These are phyloP conservation scores for Mnemiopsis leidyi DNA, from an alignment of 37 sponge, comb jelly and placozoan species.

Conservation along the genomic window DNA sequence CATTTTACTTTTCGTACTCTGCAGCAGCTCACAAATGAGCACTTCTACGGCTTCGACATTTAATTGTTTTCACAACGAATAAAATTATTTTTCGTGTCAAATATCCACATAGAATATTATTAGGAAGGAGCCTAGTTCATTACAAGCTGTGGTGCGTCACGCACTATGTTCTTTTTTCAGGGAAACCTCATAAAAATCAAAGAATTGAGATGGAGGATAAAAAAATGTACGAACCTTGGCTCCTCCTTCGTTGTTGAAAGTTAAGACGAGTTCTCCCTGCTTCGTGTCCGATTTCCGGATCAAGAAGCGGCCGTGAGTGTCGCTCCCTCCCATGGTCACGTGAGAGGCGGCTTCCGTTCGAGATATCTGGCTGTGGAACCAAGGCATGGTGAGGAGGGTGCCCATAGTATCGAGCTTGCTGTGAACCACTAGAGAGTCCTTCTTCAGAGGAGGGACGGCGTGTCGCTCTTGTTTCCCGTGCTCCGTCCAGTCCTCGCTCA, in stretches of 20 bases:
- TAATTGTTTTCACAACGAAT: background rate
- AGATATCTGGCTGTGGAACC: constrained; percentile 57
- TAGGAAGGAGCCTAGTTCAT: too few species aligned
- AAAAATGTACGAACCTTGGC: constrained; percentile 8
- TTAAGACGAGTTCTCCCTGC: constrained; percentile 50
- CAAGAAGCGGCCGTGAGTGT: constrained; percentile 62
- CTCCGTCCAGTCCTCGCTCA: constrained; percentile 42
- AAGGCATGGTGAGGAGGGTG: constrained; percentile 42
- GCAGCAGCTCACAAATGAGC: too few species aligned
- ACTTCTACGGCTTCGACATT: background rate
- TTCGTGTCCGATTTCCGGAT: constrained; percentile 61
- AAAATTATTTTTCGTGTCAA: background rate
- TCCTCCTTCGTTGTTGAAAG: constrained; percentile 44
- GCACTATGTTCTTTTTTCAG: too few species aligned
- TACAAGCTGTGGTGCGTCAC: background rate
- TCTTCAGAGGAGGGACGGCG: background rate
- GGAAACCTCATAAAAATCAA: background rate
- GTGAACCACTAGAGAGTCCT: background rate
- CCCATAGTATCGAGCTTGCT: constrained; percentile 7
- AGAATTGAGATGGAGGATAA: background rate
- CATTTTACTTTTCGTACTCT: background rate
- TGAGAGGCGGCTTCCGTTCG: background rate
- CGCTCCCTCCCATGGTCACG: constrained; percentile 11
- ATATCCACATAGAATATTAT: too few species aligned
- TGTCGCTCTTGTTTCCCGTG: background rate